Evolutionary conservation across 2,888 invertebrate species (phyloP).

Genomic region (Aphodius granarius): DNA sequence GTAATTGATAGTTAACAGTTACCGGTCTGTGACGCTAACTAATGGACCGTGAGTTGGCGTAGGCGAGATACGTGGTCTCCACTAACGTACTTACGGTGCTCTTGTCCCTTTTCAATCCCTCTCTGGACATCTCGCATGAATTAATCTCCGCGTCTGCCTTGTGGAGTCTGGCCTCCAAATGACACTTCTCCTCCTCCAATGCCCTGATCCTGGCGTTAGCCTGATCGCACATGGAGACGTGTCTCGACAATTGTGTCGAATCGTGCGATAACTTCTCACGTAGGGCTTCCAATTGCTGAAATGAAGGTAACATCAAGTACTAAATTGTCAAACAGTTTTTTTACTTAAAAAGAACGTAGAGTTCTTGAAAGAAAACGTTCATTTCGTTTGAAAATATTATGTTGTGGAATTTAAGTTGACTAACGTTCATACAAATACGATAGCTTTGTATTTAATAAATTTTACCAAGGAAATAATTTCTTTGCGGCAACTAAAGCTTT

Average conservation of each 20-base stretch:
- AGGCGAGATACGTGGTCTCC: neutral
- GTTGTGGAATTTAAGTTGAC: no score
- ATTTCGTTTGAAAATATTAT: no score
- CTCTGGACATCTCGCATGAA: conserved; percentile 70
- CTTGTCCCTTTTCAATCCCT: conserved; percentile 75
- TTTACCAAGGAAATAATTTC: no score
- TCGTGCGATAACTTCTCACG: conserved; percentile 76
- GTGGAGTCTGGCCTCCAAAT: conserved; percentile 73
- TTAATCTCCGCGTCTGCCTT: conserved; percentile 80
- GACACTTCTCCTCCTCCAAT: conserved; percentile 75
- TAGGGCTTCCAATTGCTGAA: conserved; percentile 73
- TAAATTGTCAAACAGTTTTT: no score
- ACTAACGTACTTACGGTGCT: conserved; percentile 62
- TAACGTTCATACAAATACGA: no score
- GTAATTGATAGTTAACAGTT: neutral
- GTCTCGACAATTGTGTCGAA: conserved; percentile 70
- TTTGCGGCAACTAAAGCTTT: no score
- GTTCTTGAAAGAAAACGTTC: no score
- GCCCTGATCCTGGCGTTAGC: conserved; percentile 65
- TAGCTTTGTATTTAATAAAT: no score
- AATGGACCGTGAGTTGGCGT: neutral
- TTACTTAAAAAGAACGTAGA: no score
- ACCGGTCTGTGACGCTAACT: neutral
- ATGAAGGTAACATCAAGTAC: no score
- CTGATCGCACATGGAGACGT: conserved; percentile 68